Base-by-base conservation (phyloP, 2,888 invertebrate species). In the Troilus luridus region DNA sequence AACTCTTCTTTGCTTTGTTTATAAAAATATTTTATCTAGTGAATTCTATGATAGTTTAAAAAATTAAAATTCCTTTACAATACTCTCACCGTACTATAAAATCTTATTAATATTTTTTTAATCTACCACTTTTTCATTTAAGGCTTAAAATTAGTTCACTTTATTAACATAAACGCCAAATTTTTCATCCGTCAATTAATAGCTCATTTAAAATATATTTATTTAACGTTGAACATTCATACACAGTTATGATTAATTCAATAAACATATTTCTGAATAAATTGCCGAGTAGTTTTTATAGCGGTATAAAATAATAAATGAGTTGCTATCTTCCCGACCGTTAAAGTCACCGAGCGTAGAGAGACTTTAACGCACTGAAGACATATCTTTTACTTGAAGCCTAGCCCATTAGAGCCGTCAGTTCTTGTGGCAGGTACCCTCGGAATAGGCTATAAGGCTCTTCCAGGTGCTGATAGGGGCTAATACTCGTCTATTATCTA, bases 401-500 rank as follows among this genome's bases (percentile, higher is more conserved):
- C 72, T 77, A 77, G 14, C 72, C 72, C 72, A 77, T 77, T 77
- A 77, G 72, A 41, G 7, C 17, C 72, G 27, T 77, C 72, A 17
- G 72, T 77, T 77, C 72, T 41, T 41, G 72, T 77, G 72, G 72
- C 72, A 77, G 72, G 72, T 77, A 77, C 72, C 19, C 24, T 12
- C n/a, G 9, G 8, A 41, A 14, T 77, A 77, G 7, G 9, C 72
- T 9, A 77, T 5, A 2, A 7, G 41, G 85, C 11, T 85, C 85
- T 19, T n/a, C 85, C 85, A 85, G 85, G 85, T 58, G 85, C 85
- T 85, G 85, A 85, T 85, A 85, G 85, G 56, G 54, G 7, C 21
- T 85, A 77, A 85, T 85, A 85, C 85, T 56, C 85, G 17, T 85
- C 85, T 14, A 85, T 85, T 85, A 85, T 85, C 85, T 85, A 85